phyloP scores from a whole-genome alignment of 2,113 vertebrate genomes.

The Neotragus pygmaeus region DNA sequence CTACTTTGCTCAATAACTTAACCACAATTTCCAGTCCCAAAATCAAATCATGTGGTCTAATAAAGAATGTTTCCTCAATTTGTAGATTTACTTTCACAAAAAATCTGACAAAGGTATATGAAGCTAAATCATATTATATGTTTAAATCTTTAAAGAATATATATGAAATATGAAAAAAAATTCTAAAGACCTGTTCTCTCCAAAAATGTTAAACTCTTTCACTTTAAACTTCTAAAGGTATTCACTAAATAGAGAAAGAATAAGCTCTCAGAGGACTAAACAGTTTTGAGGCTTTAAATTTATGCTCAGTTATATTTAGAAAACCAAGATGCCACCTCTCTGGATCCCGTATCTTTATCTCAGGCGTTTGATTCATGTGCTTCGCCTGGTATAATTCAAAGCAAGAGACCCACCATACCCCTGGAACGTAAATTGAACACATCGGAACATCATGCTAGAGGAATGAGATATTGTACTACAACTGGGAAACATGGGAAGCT shows the following conservation, averaged over 20 bases:
- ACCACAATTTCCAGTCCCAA: neutral
- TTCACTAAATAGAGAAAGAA: conserved; percentile 17
- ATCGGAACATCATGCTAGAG: neutral
- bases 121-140: conserved; percentile 11
- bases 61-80: conserved; percentile 1
- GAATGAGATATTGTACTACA: neutral
- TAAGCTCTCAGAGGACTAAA: conserved; percentile 23
- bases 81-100: conserved; percentile 37
- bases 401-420: conserved; percentile 22
- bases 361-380: conserved; percentile 46
- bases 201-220: neutral
- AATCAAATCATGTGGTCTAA: conserved; percentile 34
- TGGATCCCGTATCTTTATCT: conserved; percentile 58
- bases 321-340: conserved; percentile 55
- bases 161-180: conserved; percentile 18
- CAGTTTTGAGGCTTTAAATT: conserved; percentile 37
- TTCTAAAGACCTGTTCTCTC: neutral
- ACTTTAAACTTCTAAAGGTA: conserved; percentile 42
- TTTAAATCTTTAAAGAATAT: conserved; percentile 9
- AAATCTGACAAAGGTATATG: neutral
- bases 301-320: conserved; percentile 67
- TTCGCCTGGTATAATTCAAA: conserved; percentile 50
- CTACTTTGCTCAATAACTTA: conserved; percentile 33
- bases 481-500: neutral
- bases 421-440: conserved; percentile 26